These are phyloP conservation scores for Desoria tigrina DNA, from an alignment of 2,888 invertebrate species.

Conservation along the genomic window DNA sequence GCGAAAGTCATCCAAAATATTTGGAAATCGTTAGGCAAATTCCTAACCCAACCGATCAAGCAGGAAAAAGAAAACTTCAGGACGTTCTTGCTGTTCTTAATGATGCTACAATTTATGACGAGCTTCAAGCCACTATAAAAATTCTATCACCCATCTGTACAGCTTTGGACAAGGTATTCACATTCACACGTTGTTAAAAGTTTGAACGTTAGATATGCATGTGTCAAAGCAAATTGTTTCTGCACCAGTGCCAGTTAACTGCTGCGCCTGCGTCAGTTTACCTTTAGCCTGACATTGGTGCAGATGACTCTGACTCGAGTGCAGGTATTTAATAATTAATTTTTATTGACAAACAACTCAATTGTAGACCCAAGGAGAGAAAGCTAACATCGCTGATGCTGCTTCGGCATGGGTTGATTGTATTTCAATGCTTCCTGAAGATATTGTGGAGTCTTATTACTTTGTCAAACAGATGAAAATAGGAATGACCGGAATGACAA, in stretches of 20 bases:
- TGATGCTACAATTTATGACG: neutral
- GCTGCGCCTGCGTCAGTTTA: too few relatives aligned
- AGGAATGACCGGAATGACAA: constrained; percentile 9
- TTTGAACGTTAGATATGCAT: too few relatives aligned
- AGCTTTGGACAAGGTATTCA: constrained; percentile 28
- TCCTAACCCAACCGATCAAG: too few relatives aligned
- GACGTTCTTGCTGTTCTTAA: constrained; percentile 12
- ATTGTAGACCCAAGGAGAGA: constrained; percentile 14
- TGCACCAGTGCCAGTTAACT: too few relatives aligned
- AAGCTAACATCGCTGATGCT: constrained; percentile 21
- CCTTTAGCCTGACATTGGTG: too few relatives aligned
- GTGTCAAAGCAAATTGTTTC: too few relatives aligned
- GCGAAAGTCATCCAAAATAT: constrained; percentile 24
- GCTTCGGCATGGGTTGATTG: constrained; percentile 14
- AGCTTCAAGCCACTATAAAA: neutral
- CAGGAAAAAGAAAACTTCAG: neutral
- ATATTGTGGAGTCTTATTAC: constrained; percentile 8
- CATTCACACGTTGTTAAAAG: too few relatives aligned
- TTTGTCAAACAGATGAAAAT: constrained; percentile 22
- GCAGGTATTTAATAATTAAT: constrained; percentile 2
- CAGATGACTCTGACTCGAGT: too few relatives aligned
- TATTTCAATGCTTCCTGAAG: neutral
- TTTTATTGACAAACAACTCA: constrained; percentile 15
- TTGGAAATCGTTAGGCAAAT: constrained; percentile 29
- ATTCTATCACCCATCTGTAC: constrained; percentile 24